Percentiles rank a stretch among this genome's conserved stretches.
These are phyloP conservation scores for Bugulina stolonifera DNA, from an alignment of 2,888 invertebrate species.

Conservation along the genomic window DNA sequence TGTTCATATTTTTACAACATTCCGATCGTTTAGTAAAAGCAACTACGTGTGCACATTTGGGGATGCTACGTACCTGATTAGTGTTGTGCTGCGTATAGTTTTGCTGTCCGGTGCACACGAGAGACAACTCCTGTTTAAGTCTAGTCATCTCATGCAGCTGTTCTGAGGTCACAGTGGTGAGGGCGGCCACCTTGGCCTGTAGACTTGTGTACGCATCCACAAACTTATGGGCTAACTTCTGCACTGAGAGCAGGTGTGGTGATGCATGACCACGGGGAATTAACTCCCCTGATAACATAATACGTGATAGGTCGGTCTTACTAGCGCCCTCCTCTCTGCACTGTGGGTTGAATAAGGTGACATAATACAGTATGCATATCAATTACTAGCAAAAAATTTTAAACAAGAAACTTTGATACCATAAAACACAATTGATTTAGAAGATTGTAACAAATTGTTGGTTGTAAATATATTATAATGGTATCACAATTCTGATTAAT, in stretches of 20 bases:
- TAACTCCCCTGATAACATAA: slow-evolving; percentile 10
- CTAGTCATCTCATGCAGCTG: slow-evolving; percentile 10
- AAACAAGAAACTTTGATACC: too few relatives aligned
- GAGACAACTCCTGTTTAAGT: slow-evolving; percentile 11
- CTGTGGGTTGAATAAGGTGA: too few relatives aligned
- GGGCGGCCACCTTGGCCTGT: neutral
- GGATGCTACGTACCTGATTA: neutral
- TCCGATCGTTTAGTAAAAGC: too few relatives aligned
- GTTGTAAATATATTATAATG: too few relatives aligned
- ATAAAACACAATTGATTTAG: too few relatives aligned
- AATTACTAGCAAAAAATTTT: too few relatives aligned
- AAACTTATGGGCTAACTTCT: slow-evolving; percentile 16
- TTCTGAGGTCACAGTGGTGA: slow-evolving; percentile 13
- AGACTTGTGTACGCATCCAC: slow-evolving; percentile 3
- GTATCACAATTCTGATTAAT: too few relatives aligned
- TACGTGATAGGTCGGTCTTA: slow-evolving; percentile 11
- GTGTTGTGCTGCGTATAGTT: slow-evolving; percentile 2
- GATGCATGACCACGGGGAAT: neutral
- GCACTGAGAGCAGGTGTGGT: slow-evolving; percentile 9
- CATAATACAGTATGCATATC: too few relatives aligned
- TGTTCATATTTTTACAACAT: too few relatives aligned
- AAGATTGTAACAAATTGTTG: too few relatives aligned
- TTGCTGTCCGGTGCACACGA: neutral
- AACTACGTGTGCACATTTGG: too few relatives aligned
- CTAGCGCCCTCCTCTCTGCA: neutral